These are phyloP conservation scores for Neopelma chrysocephalum DNA, from an alignment of 2,797 vertebrate species.

Conservation along the genomic window DNA sequence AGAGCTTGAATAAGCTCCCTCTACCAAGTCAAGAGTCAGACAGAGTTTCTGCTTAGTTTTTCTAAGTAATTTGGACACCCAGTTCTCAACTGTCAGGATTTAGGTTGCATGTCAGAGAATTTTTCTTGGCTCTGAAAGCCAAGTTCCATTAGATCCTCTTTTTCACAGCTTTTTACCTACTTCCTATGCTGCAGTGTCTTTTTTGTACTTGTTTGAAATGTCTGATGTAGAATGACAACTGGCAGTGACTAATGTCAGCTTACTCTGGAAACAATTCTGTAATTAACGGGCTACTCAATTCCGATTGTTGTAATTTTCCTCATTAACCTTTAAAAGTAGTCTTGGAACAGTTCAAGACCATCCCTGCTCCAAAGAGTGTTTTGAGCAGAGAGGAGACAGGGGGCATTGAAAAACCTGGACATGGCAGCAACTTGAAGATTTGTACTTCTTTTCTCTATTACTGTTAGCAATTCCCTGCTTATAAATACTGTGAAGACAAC, in stretches of 20 bases:
- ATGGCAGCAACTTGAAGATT: background rate
- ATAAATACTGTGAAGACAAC: background rate
- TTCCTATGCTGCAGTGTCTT: background rate
- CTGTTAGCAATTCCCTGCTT: background rate
- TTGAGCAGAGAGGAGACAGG: background rate
- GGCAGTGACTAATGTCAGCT: conserved; percentile 3
- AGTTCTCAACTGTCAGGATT: background rate
- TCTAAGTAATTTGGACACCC: background rate
- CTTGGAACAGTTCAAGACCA: background rate
- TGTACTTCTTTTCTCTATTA: background rate
- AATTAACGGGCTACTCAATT: conserved; percentile 2
- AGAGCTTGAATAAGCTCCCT: background rate
- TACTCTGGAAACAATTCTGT: background rate
- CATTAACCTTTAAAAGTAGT: background rate
- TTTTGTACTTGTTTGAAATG: background rate
- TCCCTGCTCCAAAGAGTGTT: background rate
- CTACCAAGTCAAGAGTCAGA: background rate
- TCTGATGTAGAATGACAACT: background rate
- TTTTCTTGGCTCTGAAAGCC: conserved; percentile 25
- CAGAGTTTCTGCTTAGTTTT: background rate
- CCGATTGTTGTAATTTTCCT: background rate
- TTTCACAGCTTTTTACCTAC: conserved; percentile 10
- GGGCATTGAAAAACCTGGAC: background rate
- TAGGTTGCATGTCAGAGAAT: background rate
- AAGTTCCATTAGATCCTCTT: background rate